These are phyloP conservation scores for Meda fulgida DNA, from an alignment of 2,797 vertebrate species.

Conservation along the genomic window DNA sequence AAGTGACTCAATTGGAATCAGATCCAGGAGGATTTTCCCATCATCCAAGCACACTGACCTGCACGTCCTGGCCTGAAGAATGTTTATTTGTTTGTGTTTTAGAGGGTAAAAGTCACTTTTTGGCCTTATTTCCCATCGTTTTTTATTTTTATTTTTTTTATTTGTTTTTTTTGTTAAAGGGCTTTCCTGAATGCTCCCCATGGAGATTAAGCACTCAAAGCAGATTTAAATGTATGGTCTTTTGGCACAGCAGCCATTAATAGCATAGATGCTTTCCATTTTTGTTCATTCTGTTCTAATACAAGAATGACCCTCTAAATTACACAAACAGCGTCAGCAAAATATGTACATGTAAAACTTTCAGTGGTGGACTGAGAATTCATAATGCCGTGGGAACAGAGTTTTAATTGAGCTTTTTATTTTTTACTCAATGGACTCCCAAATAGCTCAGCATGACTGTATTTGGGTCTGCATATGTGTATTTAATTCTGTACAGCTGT, in stretches of 20 bases:
- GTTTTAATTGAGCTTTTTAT: constrained; percentile 12
- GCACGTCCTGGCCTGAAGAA: constrained; percentile 18
- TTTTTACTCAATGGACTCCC: constrained; percentile 35
- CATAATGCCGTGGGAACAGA: constrained; percentile 37
- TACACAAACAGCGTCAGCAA: neutral
- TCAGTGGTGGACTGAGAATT: neutral
- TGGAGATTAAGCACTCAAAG: constrained; percentile 28
- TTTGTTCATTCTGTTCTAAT: constrained; percentile 1
- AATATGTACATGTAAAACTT: constrained; percentile 14
- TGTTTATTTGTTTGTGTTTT: constrained; percentile 54
- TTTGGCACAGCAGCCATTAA: constrained; percentile 6
- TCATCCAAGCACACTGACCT: constrained; percentile 27
- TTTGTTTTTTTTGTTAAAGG: neutral
- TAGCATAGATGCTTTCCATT: constrained; percentile 5
- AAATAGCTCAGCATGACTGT: constrained; percentile 50
- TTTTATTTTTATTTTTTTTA: too few relatives aligned
- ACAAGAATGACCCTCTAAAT: neutral
- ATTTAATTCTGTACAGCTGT: constrained; percentile 41
- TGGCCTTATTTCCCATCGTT: constrained; percentile 54
- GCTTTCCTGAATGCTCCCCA: constrained; percentile 45
- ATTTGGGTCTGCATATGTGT: constrained; percentile 41
- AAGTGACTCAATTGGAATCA: constrained; percentile 30
- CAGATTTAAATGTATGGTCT: constrained; percentile 39
- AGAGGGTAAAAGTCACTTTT: constrained; percentile 40
- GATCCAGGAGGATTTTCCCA: constrained; percentile 46